Conservation (phyloP, 2,888 invertebrate genomes). For the Archaeoteleia sp. region DNA sequence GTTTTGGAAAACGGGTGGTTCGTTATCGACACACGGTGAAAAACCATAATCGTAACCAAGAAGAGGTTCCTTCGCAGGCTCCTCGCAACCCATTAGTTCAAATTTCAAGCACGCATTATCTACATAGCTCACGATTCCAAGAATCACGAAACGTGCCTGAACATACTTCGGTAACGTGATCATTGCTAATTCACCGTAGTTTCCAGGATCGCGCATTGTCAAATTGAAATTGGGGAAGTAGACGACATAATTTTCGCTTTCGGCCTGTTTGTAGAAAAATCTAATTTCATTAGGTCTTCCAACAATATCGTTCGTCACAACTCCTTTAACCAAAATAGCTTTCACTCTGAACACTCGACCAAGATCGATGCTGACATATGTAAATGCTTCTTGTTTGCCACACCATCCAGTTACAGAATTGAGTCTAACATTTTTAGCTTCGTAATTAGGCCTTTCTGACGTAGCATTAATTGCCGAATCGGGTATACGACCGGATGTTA, state of each 20-base stretch:
- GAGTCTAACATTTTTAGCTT: slow-evolving; percentile 90
- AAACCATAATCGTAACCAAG: slow-evolving; percentile 94
- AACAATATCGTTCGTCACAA: slow-evolving; percentile 95
- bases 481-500: slow-evolving; percentile 93
- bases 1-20: slow-evolving; percentile 97
- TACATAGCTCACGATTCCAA: slow-evolving; percentile 97
- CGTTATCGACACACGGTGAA: slow-evolving; percentile 96
- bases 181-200: slow-evolving; percentile 97
- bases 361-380: slow-evolving; percentile 91
- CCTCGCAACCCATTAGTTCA: slow-evolving; percentile 96
- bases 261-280: slow-evolving; percentile 97
- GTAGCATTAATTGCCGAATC: slow-evolving; percentile 97
- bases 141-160: slow-evolving; percentile 93
- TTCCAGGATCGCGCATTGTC: slow-evolving; percentile 96
- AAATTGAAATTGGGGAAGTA: slow-evolving; percentile 97
- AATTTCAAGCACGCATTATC: slow-evolving; percentile 97
- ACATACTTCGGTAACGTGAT: slow-evolving; percentile 95
- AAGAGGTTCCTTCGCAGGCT: slow-evolving; percentile 87
- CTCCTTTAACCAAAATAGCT: slow-evolving; percentile 94
- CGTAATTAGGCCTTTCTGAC: slow-evolving; percentile 93
- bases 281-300: slow-evolving; percentile 97
- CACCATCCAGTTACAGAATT: slow-evolving; percentile 98
- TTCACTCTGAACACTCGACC: slow-evolving; percentile 95
- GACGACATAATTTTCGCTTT: slow-evolving; percentile 95
- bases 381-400: slow-evolving; percentile 97